These are phyloP conservation scores for Delichon dasypus DNA, from an alignment of 2,797 vertebrate species.

Conservation along the genomic window DNA sequence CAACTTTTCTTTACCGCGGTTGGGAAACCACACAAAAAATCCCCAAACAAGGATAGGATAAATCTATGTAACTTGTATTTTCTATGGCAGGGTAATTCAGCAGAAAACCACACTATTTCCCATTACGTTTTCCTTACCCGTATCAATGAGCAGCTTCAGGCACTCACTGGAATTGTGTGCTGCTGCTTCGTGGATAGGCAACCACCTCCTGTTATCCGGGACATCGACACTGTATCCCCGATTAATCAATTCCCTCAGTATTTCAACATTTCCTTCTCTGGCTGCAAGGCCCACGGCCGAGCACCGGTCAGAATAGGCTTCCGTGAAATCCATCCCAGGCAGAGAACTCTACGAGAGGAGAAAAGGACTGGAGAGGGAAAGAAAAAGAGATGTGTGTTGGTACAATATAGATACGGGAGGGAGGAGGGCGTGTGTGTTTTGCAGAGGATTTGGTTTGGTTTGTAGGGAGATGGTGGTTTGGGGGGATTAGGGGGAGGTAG, in stretches of 20 bases:
- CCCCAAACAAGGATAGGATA: background rate
- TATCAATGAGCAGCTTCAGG: constrained; percentile 78
- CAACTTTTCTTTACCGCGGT: background rate
- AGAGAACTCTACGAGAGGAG: background rate
- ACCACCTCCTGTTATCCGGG: constrained; percentile 92
- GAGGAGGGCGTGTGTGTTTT: accelerated
- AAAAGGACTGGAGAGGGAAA: background rate
- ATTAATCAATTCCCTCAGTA: constrained; percentile 81
- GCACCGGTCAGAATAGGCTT: constrained; percentile 86
- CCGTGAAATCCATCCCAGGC: constrained; percentile 87
- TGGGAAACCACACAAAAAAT: background rate
- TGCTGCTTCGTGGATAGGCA: constrained; percentile 89
- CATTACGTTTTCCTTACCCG: constrained; percentile 72
- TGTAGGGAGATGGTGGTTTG: background rate
- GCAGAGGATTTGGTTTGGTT: background rate
- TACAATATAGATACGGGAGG: accelerated
- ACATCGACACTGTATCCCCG: constrained; percentile 81
- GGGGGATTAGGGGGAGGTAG: too few relatives aligned
- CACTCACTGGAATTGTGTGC: constrained; percentile 81
- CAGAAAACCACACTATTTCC: background rate
- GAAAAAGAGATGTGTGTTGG: background rate
- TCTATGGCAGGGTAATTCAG: background rate
- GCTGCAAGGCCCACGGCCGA: constrained; percentile 85
- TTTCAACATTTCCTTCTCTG: constrained; percentile 76
- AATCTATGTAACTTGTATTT: background rate